Base-by-base conservation (phyloP, 2,888 invertebrate genomes). In the Drosophila nigricruria region DNA sequence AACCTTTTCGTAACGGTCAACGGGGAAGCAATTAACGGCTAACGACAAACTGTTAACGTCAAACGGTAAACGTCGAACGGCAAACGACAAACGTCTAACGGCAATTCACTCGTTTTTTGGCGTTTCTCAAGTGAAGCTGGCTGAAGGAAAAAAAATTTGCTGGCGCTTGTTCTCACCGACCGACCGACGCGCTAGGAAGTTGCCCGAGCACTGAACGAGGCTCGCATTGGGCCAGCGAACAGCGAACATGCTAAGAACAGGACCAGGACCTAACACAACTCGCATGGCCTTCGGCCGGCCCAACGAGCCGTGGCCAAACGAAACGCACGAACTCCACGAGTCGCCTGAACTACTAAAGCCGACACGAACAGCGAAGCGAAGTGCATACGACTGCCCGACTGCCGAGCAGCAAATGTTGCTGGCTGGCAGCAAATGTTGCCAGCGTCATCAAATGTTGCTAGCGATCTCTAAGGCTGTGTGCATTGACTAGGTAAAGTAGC, bases 131-230 rank as follows among this genome's bases (percentile, higher is more conserved):
- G n/a, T 53, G 32, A 52, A 70, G 14, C 56, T 38, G 12, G 12
- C 18, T 18, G 16, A n/a, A 18, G 2, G 2, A 18, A 10, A 16
- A 23, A n/a, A 38, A 12, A 10, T 3, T 3, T 18, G n/a, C 38
- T 45, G 42, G 32, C 59, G 60, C 45, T 45, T 53, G 34, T 10
- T 20, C 40, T 42, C 43, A 89, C 82, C 88, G 79, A 92, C 83
- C 89, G 81, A 92, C 92, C 92, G 91, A 89, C 90, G 89, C 91
- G 91, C 91, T 91, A 82, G 91, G 89, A 91, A 89, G 92, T 92
- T 91, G 92, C 91, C 92, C 92, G 92, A 92, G 91, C 88, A 92
- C 92, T 92, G 91, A 92, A 91, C 88, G 65, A 64, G 56, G 59
- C 70, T 82, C 82, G 81, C 73, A 83, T 88, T 82, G 82, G 81